Evolutionary conservation across 1,140 invertebrate genomes (phyloP), one percentile per base, ranked within the genome.

Genomic region (Pseudomyrmex sp.): DNA sequence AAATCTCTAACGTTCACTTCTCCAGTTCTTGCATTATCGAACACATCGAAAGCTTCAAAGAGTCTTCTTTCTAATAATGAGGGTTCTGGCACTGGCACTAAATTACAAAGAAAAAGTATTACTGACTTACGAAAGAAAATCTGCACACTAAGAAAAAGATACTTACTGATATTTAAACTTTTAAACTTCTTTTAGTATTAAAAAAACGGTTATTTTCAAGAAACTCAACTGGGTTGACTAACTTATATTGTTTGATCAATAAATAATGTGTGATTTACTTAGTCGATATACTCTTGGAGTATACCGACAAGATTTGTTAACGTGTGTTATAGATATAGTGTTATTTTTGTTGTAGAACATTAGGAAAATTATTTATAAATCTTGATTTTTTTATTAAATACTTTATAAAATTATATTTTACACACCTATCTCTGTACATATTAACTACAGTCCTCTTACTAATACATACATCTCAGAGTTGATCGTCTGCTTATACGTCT

Each of bases 1-100:
- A 98, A 95, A 95, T 98, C 98, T 91, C 97, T 95, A 0, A 98
- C 96, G 95, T 98, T 98, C 5, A 98, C 97, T 18, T 97, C 97
- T 95, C 97, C 97, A 89, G 96, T 98, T 75, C 96, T 96, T 85
- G 97, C 96, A 94, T 97, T 97, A 93, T 98, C 98, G 92, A 98
- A 99, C 10, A 98, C 96, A 91, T 97, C 96, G 93, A 98, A 99
- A n/a, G 97, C 97, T 89, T 98, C 97, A 5, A 96, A 96, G 69
- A 98, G 97, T 94, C 95, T 96, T 88, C 96, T 96, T 89, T 97
- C 96, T 85, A 98, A 93, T 2, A 84, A 61, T 9, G 80, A 58
- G 54, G 80, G 54, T 73, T 86, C 88, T 1, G 35, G 35, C 5
- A 20, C 0, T 44, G 86, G 50, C 92, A 94, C 92, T 88, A 59